Conservation (phyloP, 2,888 invertebrate genomes). For the Rambutsinella grinnellia region DNA sequence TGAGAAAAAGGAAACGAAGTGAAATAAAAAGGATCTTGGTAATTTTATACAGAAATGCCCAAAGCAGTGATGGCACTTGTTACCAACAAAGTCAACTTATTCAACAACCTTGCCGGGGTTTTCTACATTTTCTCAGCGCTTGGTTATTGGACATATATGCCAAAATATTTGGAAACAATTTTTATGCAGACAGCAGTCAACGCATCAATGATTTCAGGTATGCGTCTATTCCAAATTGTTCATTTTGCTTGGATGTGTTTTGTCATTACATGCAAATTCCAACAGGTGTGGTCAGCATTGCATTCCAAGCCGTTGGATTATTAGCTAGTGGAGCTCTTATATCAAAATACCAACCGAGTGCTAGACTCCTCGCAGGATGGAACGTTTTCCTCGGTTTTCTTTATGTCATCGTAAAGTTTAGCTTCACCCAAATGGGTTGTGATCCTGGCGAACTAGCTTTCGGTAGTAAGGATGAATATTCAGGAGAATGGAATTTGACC, state of each 20-base stretch:
- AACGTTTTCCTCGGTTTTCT: conserved; percentile 75
- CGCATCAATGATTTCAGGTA: conserved; percentile 79
- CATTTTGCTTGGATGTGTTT: no score
- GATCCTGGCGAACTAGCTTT: conserved; percentile 58
- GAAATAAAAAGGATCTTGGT: no score
- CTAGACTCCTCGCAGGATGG: conserved; percentile 74
- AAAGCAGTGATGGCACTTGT: conserved; percentile 74
- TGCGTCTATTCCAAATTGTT: no score
- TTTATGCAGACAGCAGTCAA: conserved; percentile 77
- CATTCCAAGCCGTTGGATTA: conserved; percentile 76
- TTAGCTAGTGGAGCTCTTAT: conserved; percentile 75
- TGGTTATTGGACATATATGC: conserved; percentile 78
- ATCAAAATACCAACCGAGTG: conserved; percentile 74
- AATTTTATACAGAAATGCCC: conserved; percentile 72
- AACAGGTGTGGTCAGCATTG: conserved; percentile 69
- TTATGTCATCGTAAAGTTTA: conserved; percentile 73
- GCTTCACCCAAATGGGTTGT: conserved; percentile 65
- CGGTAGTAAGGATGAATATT: conserved; percentile 25
- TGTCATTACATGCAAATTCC: not conserved
- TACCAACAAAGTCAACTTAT: conserved; percentile 77
- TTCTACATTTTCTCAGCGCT: conserved; percentile 73
- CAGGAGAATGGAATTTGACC: conserved; percentile 69
- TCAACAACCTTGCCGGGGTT: conserved; percentile 77
- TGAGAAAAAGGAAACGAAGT: no score
- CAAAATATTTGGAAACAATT: conserved; percentile 83